Evolutionary conservation across 2,113 vertebrate species (phyloP), one percentile per base, ranked within the genome.

Genomic region (Furnarius figulus): DNA sequence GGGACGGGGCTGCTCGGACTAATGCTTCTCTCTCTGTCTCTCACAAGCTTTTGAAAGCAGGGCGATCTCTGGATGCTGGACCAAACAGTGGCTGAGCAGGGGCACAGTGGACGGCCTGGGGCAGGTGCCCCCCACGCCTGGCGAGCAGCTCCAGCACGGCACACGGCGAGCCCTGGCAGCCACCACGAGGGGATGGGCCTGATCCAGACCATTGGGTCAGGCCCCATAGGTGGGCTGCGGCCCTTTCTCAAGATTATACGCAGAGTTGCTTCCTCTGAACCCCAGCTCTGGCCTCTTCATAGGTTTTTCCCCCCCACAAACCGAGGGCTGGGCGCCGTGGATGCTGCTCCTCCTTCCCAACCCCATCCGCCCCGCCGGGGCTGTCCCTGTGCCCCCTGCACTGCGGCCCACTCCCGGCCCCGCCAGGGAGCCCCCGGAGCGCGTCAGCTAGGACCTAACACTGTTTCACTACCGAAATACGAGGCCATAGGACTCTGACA

Each of bases 381-480:
- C 77, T 17, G 3, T 85, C 97, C 98, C 98, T 95, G 95, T 71
- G 96, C 56, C 80, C 97, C 98, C 98, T 97, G 97, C 94, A 95
- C 95, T 21, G 70, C 93, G 85, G 90, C 93, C 52, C 15, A 75
- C 90, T 59, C 74, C 94, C n/a, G 53, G 92, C 76, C 94, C 94
- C 14, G 3, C 71, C 3, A 24, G 98, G 98, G 98, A 97, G 97
- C 46, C 78, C 70, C 91, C 44, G 95, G 98, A 97, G 96, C 95
- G 98, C 97, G 98, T 98, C 97, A 98, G 98, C 97, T 97, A 99
- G 99, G 99, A 99, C 99, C 99, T 99, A 98, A 98, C 99, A 99
- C 99, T 99, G 99, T 99, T 98, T 99, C 98, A 98, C 98, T 97
- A 95, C 97, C 95, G 95, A 98, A 97, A 98, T 97, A 97, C 90